These are phyloP conservation scores for Nudaria mundana DNA, from an alignment of 2,888 invertebrate genomes.

Conservation along the genomic window DNA sequence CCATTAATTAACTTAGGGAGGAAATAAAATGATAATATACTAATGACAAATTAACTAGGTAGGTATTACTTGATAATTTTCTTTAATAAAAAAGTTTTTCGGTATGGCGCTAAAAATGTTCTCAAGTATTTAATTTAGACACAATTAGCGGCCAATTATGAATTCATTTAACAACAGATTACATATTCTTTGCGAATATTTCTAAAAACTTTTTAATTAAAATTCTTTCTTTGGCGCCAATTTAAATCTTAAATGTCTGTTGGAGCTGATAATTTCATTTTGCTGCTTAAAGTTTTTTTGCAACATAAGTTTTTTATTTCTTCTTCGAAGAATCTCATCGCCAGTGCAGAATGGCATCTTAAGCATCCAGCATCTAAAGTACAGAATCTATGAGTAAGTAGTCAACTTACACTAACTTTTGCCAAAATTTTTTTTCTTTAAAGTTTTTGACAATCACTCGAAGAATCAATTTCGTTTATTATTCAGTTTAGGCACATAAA, in stretches of 20 bases:
- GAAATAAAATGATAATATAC: not conserved
- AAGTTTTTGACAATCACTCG: too few species aligned
- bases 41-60: not conserved
- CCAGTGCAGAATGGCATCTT: too few species aligned
- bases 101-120: slow-evolving; percentile 16
- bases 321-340: too few species aligned
- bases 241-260: slow-evolving; percentile 53
- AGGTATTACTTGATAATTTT: slow-evolving; percentile 7
- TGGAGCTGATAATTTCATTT: slow-evolving; percentile 63
- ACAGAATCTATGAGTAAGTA: too few species aligned
- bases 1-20: not conserved
- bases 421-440: too few species aligned
- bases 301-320: slow-evolving; percentile 5
- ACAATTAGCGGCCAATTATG: slow-evolving; percentile 63
- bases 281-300: slow-evolving; percentile 43
- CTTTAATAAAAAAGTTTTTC: slow-evolving; percentile 4
- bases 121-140: slow-evolving; percentile 30
- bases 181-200: slow-evolving; percentile 68
- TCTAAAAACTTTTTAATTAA: slow-evolving; percentile 71
- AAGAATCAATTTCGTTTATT: too few species aligned
- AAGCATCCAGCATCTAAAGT: too few species aligned
- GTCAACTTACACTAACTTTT: too few species aligned
- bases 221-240: slow-evolving; percentile 61
- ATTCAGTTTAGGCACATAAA: too few species aligned
- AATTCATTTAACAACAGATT: slow-evolving; percentile 66